These are phyloP conservation scores for Phanerotoma sp. DNA, from an alignment of 2,888 invertebrate genomes.

Conservation along the genomic window DNA sequence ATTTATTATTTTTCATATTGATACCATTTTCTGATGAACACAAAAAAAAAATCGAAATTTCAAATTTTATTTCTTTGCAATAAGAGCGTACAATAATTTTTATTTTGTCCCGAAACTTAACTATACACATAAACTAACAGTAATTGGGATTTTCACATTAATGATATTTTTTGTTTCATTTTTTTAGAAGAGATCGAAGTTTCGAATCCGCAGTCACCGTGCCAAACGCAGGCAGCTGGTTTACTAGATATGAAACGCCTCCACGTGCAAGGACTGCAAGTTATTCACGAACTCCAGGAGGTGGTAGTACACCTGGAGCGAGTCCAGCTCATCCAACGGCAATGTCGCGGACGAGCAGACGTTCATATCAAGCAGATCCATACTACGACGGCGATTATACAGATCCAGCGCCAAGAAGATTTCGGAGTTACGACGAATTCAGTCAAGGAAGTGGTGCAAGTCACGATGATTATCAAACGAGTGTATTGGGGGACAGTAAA, in stretches of 20 bases:
- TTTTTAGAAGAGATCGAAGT: slow-evolving; percentile 48
- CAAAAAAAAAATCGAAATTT: no score
- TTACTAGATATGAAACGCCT: slow-evolving; percentile 65
- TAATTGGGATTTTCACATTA: no score
- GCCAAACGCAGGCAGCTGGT: slow-evolving; percentile 56
- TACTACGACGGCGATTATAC: slow-evolving; percentile 54
- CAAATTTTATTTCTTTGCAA: no score
- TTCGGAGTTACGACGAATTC: slow-evolving; percentile 73
- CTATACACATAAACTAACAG: no score
- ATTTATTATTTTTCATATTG: no score
- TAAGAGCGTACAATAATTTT: no score
- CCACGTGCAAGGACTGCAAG: slow-evolving; percentile 62
- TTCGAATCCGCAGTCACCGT: slow-evolving; percentile 56
- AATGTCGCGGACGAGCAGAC: slow-evolving; percentile 57
- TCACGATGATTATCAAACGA: slow-evolving; percentile 64
- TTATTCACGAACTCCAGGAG: slow-evolving; percentile 59
- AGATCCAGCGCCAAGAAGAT: slow-evolving; percentile 54
- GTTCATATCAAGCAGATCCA: slow-evolving; percentile 51
- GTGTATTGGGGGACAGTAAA: slow-evolving; percentile 47
- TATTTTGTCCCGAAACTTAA: no score
- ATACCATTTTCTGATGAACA: no score
- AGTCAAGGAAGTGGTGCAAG: slow-evolving; percentile 69
- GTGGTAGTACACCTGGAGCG: slow-evolving; percentile 55
- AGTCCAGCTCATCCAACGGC: slow-evolving; percentile 61
- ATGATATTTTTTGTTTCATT: no score